Evolutionary conservation across 2,797 vertebrate species (phyloP).

Genomic region (Sphenodon punctatus): DNA sequence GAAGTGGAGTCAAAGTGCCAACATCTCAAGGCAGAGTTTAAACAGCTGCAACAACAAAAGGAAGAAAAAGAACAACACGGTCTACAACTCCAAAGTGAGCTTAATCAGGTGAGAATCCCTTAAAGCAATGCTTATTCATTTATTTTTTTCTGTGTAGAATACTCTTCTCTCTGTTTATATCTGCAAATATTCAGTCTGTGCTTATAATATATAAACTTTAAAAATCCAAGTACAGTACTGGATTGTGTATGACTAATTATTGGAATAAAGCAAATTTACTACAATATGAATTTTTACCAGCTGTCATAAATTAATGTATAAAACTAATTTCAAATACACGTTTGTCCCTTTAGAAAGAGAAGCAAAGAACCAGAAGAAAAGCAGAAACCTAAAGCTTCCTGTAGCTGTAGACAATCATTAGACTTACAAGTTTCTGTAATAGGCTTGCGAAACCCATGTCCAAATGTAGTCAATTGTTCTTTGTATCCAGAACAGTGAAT

Average conservation of each 20-base stretch:
- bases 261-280: background rate
- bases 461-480: too few relatives aligned
- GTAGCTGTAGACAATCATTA: background rate
- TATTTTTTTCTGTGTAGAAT: background rate
- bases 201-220: background rate
- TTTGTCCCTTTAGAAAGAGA: background rate
- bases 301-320: background rate
- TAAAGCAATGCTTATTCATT: background rate
- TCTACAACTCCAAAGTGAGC: slow-evolving; percentile 91
- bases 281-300: background rate
- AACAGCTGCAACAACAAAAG: slow-evolving; percentile 92
- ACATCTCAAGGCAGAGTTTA: slow-evolving; percentile 90
- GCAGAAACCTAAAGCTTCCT: background rate
- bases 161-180: too few relatives aligned
- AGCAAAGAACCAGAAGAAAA: background rate
- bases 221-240: background rate
- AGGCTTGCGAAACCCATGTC: too few relatives aligned
- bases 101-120: slow-evolving; percentile 85
- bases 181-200: background rate
- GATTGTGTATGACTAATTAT: background rate
- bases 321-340: background rate
- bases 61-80: slow-evolving; percentile 92
- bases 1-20: slow-evolving; percentile 89
- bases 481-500: too few relatives aligned
- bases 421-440: too few relatives aligned